phyloP scores from a whole-genome alignment of 2,113 vertebrate genomes.

The Lathamus discolor region DNA sequence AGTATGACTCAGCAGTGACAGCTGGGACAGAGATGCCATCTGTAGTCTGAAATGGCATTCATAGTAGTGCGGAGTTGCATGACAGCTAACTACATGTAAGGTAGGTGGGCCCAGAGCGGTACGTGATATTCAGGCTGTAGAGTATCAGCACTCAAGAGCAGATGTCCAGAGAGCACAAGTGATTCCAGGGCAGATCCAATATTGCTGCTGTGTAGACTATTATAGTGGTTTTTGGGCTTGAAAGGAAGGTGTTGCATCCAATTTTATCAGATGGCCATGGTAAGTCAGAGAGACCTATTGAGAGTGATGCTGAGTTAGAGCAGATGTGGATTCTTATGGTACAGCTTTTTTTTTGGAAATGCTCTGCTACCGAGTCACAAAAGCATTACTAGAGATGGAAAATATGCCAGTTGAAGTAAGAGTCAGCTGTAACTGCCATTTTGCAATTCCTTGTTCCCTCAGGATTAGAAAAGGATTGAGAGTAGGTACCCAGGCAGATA shows the following conservation, averaged over 20 bases:
- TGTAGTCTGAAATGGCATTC: slow-evolving; percentile 35
- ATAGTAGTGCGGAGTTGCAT: background rate
- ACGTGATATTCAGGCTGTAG: background rate
- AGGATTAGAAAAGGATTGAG: background rate
- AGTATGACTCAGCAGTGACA: slow-evolving; percentile 53
- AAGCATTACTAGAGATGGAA: slow-evolving; percentile 41
- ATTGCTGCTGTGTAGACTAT: background rate
- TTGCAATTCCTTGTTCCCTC: background rate
- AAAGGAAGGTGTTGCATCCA: background rate
- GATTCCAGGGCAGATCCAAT: background rate
- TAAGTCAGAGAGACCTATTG: slow-evolving; percentile 27
- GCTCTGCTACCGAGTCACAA: background rate
- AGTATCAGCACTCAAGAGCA: slow-evolving; percentile 7
- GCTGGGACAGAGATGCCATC: slow-evolving; percentile 48
- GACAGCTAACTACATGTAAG: background rate
- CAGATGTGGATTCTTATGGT: slow-evolving; percentile 58
- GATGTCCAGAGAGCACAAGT: slow-evolving; percentile 24
- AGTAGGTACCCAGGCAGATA: background rate
- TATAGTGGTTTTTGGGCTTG: background rate
- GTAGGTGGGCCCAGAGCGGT: background rate
- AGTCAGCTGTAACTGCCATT: background rate
- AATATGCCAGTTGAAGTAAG: background rate
- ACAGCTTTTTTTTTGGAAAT: slow-evolving; percentile 24
- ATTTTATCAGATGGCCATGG: slow-evolving; percentile 6
- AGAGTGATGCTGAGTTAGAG: slow-evolving; percentile 37